Evolutionary conservation across 2,113 vertebrate species (phyloP).

Genomic region (Lophochroa leadbeateri): DNA sequence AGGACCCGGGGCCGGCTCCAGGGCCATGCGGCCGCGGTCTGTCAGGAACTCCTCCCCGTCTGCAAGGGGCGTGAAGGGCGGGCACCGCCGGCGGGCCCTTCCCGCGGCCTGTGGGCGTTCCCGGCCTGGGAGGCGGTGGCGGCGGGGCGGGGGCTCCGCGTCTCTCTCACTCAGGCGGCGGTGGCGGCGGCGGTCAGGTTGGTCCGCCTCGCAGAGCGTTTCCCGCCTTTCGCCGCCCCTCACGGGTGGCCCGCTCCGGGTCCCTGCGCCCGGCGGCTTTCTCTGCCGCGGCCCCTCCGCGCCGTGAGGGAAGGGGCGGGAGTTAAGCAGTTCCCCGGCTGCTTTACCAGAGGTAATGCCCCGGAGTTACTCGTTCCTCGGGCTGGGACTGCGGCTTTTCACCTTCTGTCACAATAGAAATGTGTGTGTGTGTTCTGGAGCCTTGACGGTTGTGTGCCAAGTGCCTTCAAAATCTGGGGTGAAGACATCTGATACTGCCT

Average conservation of each 20-base stretch:
- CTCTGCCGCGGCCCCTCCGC: neutral
- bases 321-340: neutral
- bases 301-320: neutral
- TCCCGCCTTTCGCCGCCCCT: neutral
- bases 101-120: neutral
- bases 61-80: neutral
- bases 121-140: too few species aligned
- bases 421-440: neutral
- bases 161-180: too few species aligned
- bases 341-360: neutral
- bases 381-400: fast-evolving
- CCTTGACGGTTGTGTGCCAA: neutral
- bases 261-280: neutral
- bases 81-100: too few species aligned
- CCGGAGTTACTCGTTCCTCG: neutral
- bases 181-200: too few species aligned
- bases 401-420: neutral
- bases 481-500: too few species aligned
- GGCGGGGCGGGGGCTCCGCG: neutral
- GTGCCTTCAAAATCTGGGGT: neutral
- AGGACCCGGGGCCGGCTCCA: neutral
- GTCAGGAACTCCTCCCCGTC: neutral
- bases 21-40: neutral
- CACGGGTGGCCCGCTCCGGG: neutral
- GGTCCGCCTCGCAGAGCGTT: neutral